Evolutionary conservation across 2,888 invertebrate species (phyloP), one percentile per base, ranked within the genome.

Genomic region (Sabellastarte sp.): DNA sequence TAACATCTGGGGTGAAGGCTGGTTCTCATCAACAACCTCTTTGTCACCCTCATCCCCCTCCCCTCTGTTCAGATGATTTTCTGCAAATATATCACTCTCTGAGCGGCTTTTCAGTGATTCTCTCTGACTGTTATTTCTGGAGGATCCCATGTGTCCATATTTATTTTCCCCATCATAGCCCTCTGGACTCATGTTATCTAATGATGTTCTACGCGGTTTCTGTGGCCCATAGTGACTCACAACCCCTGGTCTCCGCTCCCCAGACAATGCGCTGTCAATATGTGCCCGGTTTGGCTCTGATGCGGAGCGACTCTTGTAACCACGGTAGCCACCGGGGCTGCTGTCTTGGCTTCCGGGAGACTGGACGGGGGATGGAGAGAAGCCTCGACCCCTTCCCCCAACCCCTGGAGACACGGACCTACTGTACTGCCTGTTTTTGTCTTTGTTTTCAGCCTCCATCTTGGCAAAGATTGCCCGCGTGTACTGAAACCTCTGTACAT

Each of bases 391-490:
- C 32, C 1, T 5, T n/a, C n/a, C n/a, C n/a, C n/a, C n/a, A n/a
- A n/a, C n/a, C 30, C 61, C 55, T n/a, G 62, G 30, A 20, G 62
- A 33, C 26, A 28, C 5, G 10, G 24, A 26, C 4, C 29, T 20
- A 2, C n/a, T 24, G n/a, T 50, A 50, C 52, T 32, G 31, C 4
- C 32, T 51, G 29, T 10, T 30, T 26, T 60, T 50, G 55, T 50
- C 28, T 31, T 58, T 50, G 32, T 51, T 75, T 59, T 80, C 75
- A 51, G 80, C 77, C 62, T 81, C 81, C 73, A 83, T 73, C n/a
- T 76, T 68, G n/a, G 80, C 80, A 67, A 82, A 82, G 53, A 82
- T 68, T 3, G 79, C 80, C 20, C 80, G 71, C 0, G 81, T 81
- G 67, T 78, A 75, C 61, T 79, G 80, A 61, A 82, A 82, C 20